Evolutionary conservation across 2,797 vertebrate species (phyloP).

Genomic region (Poeciliopsis infans): DNA sequence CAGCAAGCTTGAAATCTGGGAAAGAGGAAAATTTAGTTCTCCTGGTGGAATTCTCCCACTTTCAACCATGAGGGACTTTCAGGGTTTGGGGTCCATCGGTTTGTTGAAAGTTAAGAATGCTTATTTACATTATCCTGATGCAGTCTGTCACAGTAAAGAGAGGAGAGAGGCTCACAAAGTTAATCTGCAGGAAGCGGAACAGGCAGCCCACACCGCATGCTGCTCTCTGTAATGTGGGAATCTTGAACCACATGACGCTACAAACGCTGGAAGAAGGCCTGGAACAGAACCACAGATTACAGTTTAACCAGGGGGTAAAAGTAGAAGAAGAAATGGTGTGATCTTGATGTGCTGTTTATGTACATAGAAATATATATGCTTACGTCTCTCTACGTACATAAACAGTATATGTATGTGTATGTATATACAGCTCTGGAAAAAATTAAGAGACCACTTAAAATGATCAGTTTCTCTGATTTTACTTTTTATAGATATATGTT

Average conservation of each 20-base stretch:
- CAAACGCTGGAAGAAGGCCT: constrained; percentile 69
- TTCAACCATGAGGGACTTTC: constrained; percentile 55
- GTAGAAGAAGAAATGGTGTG: constrained; percentile 43
- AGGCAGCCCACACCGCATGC: constrained; percentile 76
- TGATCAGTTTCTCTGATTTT: no score
- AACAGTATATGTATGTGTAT: constrained; percentile 24
- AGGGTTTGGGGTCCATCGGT: constrained; percentile 65
- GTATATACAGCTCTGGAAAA: neutral
- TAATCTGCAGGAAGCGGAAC: constrained; percentile 83
- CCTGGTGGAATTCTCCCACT: constrained; percentile 78
- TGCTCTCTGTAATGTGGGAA: constrained; percentile 81
- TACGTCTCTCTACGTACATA: neutral
- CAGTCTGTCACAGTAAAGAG: constrained; percentile 74
- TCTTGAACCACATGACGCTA: constrained; percentile 71
- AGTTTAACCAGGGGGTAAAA: constrained; percentile 69
- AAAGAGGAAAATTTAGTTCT: constrained; percentile 67
- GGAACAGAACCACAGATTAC: constrained; percentile 70
- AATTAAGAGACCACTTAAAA: no score
- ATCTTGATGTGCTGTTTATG: constrained; percentile 45
- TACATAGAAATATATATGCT: constrained; percentile 13
- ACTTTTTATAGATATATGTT: no score
- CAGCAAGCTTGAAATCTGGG: constrained; percentile 66
- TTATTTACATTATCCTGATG: constrained; percentile 82
- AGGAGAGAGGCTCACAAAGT: constrained; percentile 64
- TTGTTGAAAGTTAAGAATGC: constrained; percentile 76